Percentiles rank a stretch among this genome's conserved stretches.
Evolutionary conservation across 2,113 vertebrate genomes (phyloP).

Genomic region (Arvicanthis niloticus): DNA sequence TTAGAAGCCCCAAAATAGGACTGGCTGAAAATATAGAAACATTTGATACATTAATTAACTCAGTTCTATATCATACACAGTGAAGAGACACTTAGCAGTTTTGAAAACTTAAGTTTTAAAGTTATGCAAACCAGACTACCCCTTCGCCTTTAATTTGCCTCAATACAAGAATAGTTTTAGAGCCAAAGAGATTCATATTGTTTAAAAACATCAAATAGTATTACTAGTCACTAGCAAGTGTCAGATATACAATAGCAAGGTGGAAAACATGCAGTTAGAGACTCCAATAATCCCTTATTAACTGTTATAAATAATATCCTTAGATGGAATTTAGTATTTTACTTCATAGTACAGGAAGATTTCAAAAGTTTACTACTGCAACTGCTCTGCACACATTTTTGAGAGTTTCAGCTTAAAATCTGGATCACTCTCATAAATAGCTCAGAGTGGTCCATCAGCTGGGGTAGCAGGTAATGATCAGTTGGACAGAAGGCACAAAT

Average conservation of each 20-base stretch:
- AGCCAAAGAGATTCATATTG: conserved; percentile 78
- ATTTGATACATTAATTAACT: background rate
- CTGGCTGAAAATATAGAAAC: background rate
- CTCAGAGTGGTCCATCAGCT: background rate
- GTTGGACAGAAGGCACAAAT: conserved; percentile 39
- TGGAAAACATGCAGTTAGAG: conserved; percentile 80
- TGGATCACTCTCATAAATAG: background rate
- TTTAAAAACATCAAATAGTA: conserved; percentile 79
- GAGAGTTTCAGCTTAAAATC: conserved; percentile 13
- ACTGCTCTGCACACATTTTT: conserved; percentile 63
- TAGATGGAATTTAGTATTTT: conserved; percentile 74
- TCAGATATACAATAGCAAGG: conserved; percentile 80
- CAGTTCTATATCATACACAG: background rate
- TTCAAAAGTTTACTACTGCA: conserved; percentile 71
- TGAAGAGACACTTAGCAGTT: background rate
- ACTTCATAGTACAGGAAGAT: conserved; percentile 75
- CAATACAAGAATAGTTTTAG: conserved; percentile 78
- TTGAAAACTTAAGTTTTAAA: background rate
- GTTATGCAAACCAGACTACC: background rate
- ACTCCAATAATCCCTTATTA: conserved; percentile 84
- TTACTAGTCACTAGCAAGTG: conserved; percentile 83
- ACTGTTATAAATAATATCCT: conserved; percentile 84
- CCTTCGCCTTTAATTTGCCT: background rate
- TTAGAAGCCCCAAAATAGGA: background rate
- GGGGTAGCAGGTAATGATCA: background rate